Evolutionary conservation across 2,797 vertebrate genomes (phyloP), one percentile per base, ranked within the genome.

Genomic region (Gallinago stenura): DNA sequence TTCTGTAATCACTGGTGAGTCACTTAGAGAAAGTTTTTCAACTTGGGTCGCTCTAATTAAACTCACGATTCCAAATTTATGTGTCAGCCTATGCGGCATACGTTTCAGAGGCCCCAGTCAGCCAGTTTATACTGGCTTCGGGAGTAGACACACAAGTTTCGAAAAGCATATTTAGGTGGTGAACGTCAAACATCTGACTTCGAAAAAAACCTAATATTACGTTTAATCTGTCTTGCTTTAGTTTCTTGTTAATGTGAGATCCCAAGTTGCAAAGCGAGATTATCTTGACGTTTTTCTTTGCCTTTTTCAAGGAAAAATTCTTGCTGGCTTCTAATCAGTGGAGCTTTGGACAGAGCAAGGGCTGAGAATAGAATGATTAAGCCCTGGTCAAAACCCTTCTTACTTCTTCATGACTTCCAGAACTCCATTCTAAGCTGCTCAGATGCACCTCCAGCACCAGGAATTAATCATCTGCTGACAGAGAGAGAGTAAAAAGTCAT

Each of bases 401-500:
- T 93, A 28, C 61, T 84, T 93, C 95, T 93, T 95, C 88, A 69
- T 83, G 72, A 82, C 94, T 96, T 97, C 93, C 84, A 97, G 91
- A 96, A 65, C 46, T 85, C 33, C 2, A 1, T 82, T 90, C 62
- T 89, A 71, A 83, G 62, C 87, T 3, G 4, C 68, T 91, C 73
- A 94, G 91, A 88, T 94, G 88, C 73, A 95, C 78, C 89, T 96
- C 84, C 82, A 96, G 83, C 90, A 96, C 69, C 76, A 92, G 77
- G 75, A 87, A 96, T 96, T 95, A 95, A 96, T 97, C 75, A 91
- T 95, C 91, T 89, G 39, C 56, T 95, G 88, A 92, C 90, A 93
- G 68, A 90, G 48, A 45, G 54, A 94, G 57, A 62, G 31, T 92
- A 83, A 91, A 90, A 93, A 83, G 43, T 43, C 62, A 83, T 94